Evolutionary conservation across 1,140 invertebrate species (phyloP), one percentile per base, ranked within the genome.

Genomic region (Lepeophtheirus salmonis): DNA sequence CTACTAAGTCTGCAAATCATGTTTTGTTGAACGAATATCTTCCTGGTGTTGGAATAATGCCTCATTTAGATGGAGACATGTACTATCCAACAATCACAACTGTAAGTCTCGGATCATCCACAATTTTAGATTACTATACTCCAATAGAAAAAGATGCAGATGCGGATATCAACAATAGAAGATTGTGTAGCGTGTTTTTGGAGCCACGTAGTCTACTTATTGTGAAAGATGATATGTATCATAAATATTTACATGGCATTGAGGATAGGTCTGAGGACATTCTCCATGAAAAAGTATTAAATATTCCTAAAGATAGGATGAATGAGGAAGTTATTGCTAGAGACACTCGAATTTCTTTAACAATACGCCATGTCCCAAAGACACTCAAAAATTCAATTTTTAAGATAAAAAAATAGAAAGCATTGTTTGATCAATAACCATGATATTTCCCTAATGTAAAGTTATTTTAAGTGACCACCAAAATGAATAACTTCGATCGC

Each of bases 21-120:
- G 83, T 97, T 2, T 72, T 98, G 21, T 82, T 97, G 0, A 98
- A 98, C 75, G 94, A 97, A 73, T 97, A 97, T 76, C 71, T 81
- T 64, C 75, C 89, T 18, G 86, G 86, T 0, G 90, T 97, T 75
- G 92, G 89, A 22, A 94, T 94, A 55, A 83, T 92, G 80, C 84
- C 92, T 2, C 94, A 98, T 76, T 80, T 83, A 49, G 94, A 98
- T 77, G 94, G 94, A 1, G 83, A 87, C 1, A 71, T 97, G 10
- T 98, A 95, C 72, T 83, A 83, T 73, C 90, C 92, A 14, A 84
- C 83, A 20, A 86, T 97, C 50, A 84, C 87, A 12, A 97, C 92
- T 1, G 85, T 97, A 50, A 89, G 80, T 64, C 80, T 90, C 66
- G 89, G 89, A 0, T 89, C 87, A 0, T 83, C 94, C 69, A 87